phyloP scores from a whole-genome alignment of 2,113 vertebrate species.

The Blennius ocellaris region DNA sequence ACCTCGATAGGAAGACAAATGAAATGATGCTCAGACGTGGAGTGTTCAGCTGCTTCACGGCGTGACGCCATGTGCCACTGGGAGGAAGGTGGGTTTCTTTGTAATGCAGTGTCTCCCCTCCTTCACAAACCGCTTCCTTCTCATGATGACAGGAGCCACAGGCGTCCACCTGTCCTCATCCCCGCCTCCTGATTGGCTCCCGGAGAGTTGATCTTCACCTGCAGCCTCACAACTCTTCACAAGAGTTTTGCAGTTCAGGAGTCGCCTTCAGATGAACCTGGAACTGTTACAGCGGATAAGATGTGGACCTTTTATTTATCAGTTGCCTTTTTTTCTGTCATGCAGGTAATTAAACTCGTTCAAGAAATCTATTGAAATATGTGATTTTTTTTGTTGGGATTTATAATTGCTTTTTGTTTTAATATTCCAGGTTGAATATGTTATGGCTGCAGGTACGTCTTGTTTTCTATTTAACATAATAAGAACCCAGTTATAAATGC shows the following conservation, averaged over 20 bases:
- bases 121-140: conserved; percentile 56
- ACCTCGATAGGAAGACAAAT: too few relatives aligned
- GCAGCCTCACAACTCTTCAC: conserved; percentile 58
- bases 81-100: conserved; percentile 5
- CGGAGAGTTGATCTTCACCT: conserved; percentile 59
- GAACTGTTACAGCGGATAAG: conserved; percentile 55
- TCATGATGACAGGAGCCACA: conserved; percentile 69
- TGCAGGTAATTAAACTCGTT: conserved; percentile 71
- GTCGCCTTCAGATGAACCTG: conserved; percentile 20
- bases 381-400: neutral
- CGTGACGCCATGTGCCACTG: too few relatives aligned
- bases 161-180: conserved; percentile 76
- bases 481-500: too few relatives aligned
- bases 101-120: conserved; percentile 23
- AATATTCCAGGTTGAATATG: neutral
- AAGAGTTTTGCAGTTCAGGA: conserved; percentile 38
- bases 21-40: too few relatives aligned
- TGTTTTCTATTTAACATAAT: too few relatives aligned
- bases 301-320: conserved; percentile 62
- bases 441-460: too few relatives aligned
- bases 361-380: neutral
- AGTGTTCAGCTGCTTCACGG: too few relatives aligned
- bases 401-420: neutral
- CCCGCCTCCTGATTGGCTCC: conserved; percentile 78
- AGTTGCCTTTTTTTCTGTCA: conserved; percentile 65